These are phyloP conservation scores for Acipenser oxyrinchus DNA, from an alignment of 2,797 vertebrate genomes.

Conservation along the genomic window DNA sequence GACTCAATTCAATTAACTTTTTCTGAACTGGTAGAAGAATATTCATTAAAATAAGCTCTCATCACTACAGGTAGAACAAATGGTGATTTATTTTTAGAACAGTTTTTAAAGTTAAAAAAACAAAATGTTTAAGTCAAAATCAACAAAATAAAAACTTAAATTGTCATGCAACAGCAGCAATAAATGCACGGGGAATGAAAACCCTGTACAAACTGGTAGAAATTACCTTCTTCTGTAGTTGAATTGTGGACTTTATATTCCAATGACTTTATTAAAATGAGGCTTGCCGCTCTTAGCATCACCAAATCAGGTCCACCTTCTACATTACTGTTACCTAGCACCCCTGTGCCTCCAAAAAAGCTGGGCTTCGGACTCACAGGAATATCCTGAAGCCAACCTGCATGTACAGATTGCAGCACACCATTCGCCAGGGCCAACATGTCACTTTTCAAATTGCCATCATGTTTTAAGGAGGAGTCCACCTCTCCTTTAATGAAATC, in stretches of 20 bases:
- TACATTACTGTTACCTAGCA: neutral
- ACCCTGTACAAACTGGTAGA: neutral
- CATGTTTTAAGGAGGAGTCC: neutral
- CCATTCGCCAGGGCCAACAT: slow-evolving; percentile 42
- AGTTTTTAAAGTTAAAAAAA: too few species aligned
- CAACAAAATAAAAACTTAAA: too few species aligned
- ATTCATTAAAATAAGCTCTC: too few species aligned
- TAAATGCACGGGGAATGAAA: too few species aligned
- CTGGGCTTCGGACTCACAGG: slow-evolving; percentile 36
- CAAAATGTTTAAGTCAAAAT: too few species aligned
- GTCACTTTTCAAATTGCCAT: slow-evolving; percentile 39
- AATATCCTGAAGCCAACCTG: slow-evolving; percentile 57
- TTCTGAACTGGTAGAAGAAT: too few species aligned
- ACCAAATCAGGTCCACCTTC: slow-evolving; percentile 51
- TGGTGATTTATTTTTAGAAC: too few species aligned
- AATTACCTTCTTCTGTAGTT: slow-evolving; percentile 36
- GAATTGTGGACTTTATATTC: slow-evolving; percentile 58
- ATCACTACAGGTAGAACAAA: too few species aligned
- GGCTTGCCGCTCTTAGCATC: slow-evolving; percentile 67
- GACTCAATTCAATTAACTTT: too few species aligned
- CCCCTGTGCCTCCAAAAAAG: slow-evolving; percentile 63
- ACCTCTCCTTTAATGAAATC: slow-evolving; percentile 47
- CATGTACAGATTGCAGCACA: slow-evolving; percentile 50
- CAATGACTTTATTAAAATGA: slow-evolving; percentile 74
- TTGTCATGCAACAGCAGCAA: too few species aligned